Evolutionary conservation across 1,140 invertebrate species (phyloP).

Genomic region (Papilio helenus): DNA sequence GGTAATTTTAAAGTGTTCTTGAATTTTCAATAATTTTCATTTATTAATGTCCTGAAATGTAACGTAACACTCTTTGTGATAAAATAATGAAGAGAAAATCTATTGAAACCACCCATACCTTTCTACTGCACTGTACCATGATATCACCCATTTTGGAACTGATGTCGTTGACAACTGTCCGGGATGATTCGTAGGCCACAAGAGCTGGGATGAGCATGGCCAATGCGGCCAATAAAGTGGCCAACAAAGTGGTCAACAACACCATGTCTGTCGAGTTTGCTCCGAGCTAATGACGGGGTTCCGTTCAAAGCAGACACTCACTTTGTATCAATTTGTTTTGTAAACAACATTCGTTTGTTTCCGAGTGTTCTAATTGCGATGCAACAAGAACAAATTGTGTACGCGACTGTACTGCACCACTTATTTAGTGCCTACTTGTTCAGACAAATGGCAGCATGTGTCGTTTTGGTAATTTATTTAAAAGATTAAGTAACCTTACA

Average conservation of each 20-base stretch:
- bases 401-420: not conserved
- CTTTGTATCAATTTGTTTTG: constrained; percentile 24
- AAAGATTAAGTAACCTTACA: not conserved
- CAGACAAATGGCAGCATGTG: not conserved
- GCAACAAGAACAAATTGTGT: constrained; percentile 17
- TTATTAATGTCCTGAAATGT: too few relatives aligned
- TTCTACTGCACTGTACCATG: constrained; percentile 6
- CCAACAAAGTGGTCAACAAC: not conserved
- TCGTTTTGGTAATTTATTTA: not conserved
- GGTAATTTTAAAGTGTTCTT: not conserved
- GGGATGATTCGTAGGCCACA: not conserved
- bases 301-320: not conserved
- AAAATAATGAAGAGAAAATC: not conserved
- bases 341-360: constrained; percentile 18
- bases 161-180: not conserved
- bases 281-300: not conserved
- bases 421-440: not conserved
- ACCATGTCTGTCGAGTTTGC: not conserved
- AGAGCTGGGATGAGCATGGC: not conserved
- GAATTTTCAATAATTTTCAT: too few relatives aligned
- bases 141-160: constrained; percentile 12
- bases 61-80: too few relatives aligned
- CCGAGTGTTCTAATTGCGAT: constrained; percentile 6
- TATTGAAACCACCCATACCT: not conserved
- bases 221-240: not conserved